Conservation (phyloP, 2,113 vertebrate species). For the Pachypanchax playfairii region DNA sequence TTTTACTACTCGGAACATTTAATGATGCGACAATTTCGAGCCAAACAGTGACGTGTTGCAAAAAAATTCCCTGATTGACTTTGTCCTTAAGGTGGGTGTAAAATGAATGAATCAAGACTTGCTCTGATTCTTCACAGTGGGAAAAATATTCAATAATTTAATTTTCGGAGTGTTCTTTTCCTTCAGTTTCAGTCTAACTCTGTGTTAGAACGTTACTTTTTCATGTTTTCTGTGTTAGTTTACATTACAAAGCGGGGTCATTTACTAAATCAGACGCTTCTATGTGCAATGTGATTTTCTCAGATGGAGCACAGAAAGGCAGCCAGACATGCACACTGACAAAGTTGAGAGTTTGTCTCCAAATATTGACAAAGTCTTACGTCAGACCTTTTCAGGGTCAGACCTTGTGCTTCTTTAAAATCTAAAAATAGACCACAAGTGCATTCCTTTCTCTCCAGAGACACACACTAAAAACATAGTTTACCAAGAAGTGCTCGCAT, state of each 20-base stretch:
- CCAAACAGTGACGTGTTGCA: conserved; percentile 31
- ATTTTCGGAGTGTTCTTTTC: background rate
- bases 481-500: background rate
- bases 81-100: conserved; percentile 23
- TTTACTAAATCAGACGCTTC: conserved; percentile 26
- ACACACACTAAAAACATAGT: conserved; percentile 4
- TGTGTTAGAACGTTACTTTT: conserved; percentile 16
- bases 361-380: conserved; percentile 48
- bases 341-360: conserved; percentile 19
- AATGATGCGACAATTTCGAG: conserved; percentile 9
- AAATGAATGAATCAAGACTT: conserved; percentile 33
- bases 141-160: too few relatives aligned
- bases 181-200: background rate
- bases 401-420: conserved; percentile 49
- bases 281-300: conserved; percentile 17
- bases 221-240: conserved; percentile 10
- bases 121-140: background rate
- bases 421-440: conserved; percentile 45
- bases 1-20: conserved; percentile 11
- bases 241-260: conserved; percentile 3
- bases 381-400: conserved; percentile 55
- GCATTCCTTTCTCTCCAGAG: conserved; percentile 58
- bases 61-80: conserved; percentile 6
- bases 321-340: conserved; percentile 6
- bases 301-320: background rate